A percentile compares a stretch with the other conserved stretches of the same genome.
Conservation (phyloP, 2,797 vertebrate species). For the Strix occidentalis region DNA sequence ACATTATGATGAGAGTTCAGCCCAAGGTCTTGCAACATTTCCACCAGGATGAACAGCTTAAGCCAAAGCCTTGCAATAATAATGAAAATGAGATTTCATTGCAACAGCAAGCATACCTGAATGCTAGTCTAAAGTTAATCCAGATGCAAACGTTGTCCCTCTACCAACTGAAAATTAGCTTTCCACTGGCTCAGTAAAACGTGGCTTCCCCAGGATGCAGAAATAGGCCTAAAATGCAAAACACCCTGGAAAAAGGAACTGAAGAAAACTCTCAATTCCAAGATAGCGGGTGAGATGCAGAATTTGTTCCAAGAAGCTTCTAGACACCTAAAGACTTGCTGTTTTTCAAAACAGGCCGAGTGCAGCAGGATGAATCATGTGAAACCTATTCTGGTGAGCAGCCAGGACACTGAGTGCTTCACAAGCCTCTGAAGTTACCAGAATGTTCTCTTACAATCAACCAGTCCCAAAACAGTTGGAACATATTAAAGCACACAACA, state of each 20-base stretch:
- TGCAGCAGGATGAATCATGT: constrained; percentile 32
- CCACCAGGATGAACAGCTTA: constrained; percentile 6
- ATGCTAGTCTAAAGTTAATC: constrained; percentile 47
- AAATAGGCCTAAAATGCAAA: not conserved
- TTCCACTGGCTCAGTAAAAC: not conserved
- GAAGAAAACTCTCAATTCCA: not conserved
- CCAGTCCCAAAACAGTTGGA: not conserved
- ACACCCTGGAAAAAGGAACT: constrained; percentile 18
- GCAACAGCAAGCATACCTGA: constrained; percentile 51
- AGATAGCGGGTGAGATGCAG: not conserved
- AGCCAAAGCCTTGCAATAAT: constrained; percentile 50
- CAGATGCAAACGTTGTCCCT: constrained; percentile 20
- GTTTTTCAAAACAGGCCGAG: constrained; percentile 26
- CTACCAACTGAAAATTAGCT: constrained; percentile 38
- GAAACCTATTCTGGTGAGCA: not conserved
- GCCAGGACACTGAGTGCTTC: constrained; percentile 8
- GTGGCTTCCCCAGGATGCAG: not conserved
- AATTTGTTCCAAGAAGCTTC: constrained; percentile 1
- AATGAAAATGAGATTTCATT: constrained; percentile 31
- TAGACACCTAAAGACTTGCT: constrained; percentile 29
- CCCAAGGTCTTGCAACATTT: constrained; percentile 62
- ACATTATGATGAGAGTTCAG: constrained; percentile 35
- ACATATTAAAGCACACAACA: not conserved
- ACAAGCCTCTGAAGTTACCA: constrained; percentile 34
- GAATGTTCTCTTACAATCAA: constrained; percentile 23